Evolutionary conservation across 2,797 vertebrate genomes (phyloP), one percentile per base, ranked within the genome.

Genomic region (Xerus rutilus): DNA sequence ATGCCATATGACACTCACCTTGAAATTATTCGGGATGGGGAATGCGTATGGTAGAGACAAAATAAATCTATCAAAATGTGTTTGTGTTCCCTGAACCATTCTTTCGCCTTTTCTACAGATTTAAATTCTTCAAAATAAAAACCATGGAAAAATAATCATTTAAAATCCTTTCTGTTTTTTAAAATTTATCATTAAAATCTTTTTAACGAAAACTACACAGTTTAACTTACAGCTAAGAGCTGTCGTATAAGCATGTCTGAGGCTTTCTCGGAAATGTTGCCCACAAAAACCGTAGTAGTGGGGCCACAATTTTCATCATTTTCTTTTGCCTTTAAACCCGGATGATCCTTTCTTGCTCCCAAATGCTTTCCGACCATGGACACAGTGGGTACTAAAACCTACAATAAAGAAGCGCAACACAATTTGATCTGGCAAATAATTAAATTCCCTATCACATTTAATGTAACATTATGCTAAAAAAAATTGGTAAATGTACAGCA

Each of bases 201-300:
- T 18, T 13, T 23, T 49, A 11, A 35, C 64, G 30, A 73, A 92
- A 96, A 89, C 30, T 32, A 64, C 92, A 47, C 21, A 81, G 7
- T 67, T 89, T 91, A 93, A 98, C 99, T 99, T 98, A 99, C 99
- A 89, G 99, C 99, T 73, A 99, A 98, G 91, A 99, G 99, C 96
- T 99, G 99, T 98, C 99, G 98, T 97, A 99, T 99, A 62, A 99
- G 99, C 99, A 99, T 99, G 96, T 99, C 99, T 10, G 99, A 99
- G 25, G 99, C 99, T 98, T 99, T 99, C 97, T 99, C 99, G 0
- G 99, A 99, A 98, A 99, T 99, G 98, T 99, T 99, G 89, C 99
- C 99, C 85, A 99, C 99, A 98, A 99, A 99, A 93, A 99, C 99
- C 0, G 99, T 99, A 73, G 99, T 99, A 5, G 99, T 99, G n/a